Base-by-base conservation (phyloP, 2,797 vertebrate species). In the Mareca penelope region DNA sequence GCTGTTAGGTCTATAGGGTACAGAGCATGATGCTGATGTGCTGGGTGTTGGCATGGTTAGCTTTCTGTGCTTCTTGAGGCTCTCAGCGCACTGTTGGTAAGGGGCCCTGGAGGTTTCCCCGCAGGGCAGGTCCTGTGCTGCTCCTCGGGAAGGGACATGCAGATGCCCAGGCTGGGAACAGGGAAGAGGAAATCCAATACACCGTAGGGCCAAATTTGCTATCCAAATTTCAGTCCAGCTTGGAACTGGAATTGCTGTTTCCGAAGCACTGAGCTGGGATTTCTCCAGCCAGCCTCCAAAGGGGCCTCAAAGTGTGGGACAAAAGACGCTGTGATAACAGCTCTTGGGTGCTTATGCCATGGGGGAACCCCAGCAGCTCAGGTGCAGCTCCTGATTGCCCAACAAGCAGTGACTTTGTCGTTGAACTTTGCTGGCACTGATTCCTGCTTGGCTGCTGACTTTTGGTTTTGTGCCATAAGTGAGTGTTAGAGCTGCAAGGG, bases 181-280 rank as follows among this genome's bases (percentile, higher is more conserved):
- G 31, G 31, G 86, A 95, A 64, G 60, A 94, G 88, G 96, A 96
- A 96, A 95, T 95, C 60, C 88, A 76, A 80, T 91, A 50, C 57
- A 82, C 83, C 53, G 90, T n/a, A 89, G 83, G 75, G 80, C 57
- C 84, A 85, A 80, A 94, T 96, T 95, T 96, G 92, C 42, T 91
- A 91, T 60, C 80, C 95, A 94, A 95, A 95, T 95, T 78, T 67
- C 42, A 76, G 59, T 85, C 85, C 94, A 84, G 50, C 65, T 87
- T 87, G 31, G 29, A 60, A 69, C 2, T 4, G 85, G 55, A 92
- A 55, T 35, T 53, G 46, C 76, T 77, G 21, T 77, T 91, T 85
- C 80, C n/a, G 65, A 91, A 84, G 75, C 28, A 11, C 42, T 39
- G 53, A 55, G 19, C 19, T 83, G 26, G 33, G 57, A 22, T 90